phyloP scores from a whole-genome alignment of 2,797 vertebrate species.

The Ispidina lecontei region DNA sequence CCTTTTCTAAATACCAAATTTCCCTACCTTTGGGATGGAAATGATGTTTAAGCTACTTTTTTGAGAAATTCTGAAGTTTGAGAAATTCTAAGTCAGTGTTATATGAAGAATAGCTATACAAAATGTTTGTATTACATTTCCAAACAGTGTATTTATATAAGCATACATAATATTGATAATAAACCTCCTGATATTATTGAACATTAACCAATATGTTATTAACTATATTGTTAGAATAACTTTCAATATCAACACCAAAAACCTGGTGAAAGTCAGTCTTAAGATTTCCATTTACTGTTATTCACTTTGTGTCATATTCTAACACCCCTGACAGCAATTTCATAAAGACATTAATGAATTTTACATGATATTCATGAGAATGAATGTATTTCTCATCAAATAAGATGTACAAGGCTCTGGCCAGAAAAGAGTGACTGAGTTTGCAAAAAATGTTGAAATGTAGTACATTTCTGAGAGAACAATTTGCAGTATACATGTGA shows the following conservation, averaged over 20 bases:
- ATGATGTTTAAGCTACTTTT: not conserved
- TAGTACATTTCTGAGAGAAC: not conserved
- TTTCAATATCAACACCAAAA: not conserved
- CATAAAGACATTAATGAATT: constrained; percentile 43
- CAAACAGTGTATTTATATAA: not conserved
- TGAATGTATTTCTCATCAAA: constrained; percentile 6
- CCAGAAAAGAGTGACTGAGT: constrained; percentile 27
- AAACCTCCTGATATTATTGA: not conserved
- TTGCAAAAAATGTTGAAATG: constrained; percentile 10
- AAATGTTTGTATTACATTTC: not conserved
- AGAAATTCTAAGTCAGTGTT: not conserved
- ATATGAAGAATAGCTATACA: not conserved
- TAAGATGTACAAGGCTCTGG: not conserved
- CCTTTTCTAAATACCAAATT: not conserved
- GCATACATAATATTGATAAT: not conserved
- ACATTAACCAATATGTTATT: not conserved
- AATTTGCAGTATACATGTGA: not conserved
- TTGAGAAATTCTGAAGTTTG: not conserved
- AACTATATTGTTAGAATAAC: not conserved
- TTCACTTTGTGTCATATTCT: not conserved
- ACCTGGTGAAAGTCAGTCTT: not conserved
- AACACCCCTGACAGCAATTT: not conserved
- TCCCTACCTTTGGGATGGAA: not conserved
- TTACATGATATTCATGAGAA: constrained; percentile 32
- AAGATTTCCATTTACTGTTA: not conserved